A percentile compares a stretch with the other conserved stretches of the same genome.
These are phyloP conservation scores for Aelia acuminata DNA, from an alignment of 2,888 invertebrate species.

Conservation along the genomic window DNA sequence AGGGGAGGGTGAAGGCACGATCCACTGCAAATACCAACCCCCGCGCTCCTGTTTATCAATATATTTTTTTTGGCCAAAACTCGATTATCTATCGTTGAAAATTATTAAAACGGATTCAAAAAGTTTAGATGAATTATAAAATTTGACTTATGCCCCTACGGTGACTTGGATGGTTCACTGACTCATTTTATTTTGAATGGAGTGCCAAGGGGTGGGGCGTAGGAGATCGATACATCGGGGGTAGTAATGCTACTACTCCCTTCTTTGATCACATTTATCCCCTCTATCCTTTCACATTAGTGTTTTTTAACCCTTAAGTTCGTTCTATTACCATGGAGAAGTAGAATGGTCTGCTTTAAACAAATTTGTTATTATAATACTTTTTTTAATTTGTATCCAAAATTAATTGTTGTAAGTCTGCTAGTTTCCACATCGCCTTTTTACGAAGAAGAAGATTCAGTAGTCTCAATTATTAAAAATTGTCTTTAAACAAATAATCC, in stretches of 20 bases:
- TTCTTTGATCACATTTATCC: conserved; percentile 39
- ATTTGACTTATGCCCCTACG: neutral
- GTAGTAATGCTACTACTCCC: conserved; percentile 32
- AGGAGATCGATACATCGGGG: conserved; percentile 43
- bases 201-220: conserved; percentile 29
- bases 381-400: neutral
- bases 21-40: conserved; percentile 38
- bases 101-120: neutral
- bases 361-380: neutral
- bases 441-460: neutral
- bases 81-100: neutral
- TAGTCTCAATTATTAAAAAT: too few relatives aligned
- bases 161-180: neutral
- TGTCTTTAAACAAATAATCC: neutral
- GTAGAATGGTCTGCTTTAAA: neutral
- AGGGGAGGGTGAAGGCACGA: conserved; percentile 40
- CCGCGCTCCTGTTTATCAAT: neutral
- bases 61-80: neutral
- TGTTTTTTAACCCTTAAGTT: neutral
- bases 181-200: conserved; percentile 48
- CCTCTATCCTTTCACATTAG: neutral
- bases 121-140: neutral
- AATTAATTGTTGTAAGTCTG: neutral
- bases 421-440: neutral
- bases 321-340: neutral